Percentiles rank a stretch among this genome's conserved stretches.
Evolutionary conservation across 2,888 invertebrate genomes (phyloP).

Genomic region (Microctonus aethiopoides): DNA sequence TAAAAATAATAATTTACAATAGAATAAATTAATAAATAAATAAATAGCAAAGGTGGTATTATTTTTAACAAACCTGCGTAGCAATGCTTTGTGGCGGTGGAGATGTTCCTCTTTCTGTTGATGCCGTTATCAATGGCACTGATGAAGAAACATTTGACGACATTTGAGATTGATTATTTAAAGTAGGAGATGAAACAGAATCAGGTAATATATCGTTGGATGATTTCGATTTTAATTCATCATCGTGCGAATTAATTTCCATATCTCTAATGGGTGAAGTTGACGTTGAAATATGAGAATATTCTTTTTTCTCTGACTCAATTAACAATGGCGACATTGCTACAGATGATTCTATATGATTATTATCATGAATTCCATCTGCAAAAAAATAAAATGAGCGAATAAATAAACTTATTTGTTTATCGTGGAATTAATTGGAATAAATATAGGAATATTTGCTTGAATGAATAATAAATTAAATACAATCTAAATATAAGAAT

Average conservation of each 20-base stretch:
- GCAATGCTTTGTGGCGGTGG: constrained; percentile 89
- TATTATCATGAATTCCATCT: neutral
- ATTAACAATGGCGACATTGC: constrained; percentile 2
- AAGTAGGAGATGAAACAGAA: neutral
- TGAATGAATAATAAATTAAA: constrained; percentile 64
- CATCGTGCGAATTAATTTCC: neutral
- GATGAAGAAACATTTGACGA: neutral
- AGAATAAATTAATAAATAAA: neutral
- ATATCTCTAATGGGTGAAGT: constrained; percentile 42
- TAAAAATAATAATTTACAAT: constrained; percentile 51
- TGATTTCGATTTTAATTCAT: constrained; percentile 11
- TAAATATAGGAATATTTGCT: constrained; percentile 36
- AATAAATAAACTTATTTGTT: neutral
- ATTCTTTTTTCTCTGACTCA: constrained; percentile 16
- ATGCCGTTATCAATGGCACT: constrained; percentile 11
- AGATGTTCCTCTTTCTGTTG: constrained; percentile 73
- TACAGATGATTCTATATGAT: constrained; percentile 3
- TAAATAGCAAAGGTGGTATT: too few relatives aligned
- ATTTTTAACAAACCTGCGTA: constrained; percentile 75
- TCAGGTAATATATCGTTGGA: neutral
- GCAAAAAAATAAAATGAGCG: neutral
- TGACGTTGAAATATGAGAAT: constrained; percentile 32
- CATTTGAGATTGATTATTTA: neutral
- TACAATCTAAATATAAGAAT: constrained; percentile 40
- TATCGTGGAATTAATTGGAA: neutral